Base-by-base conservation (phyloP, 2,797 vertebrate genomes). In the Ibycter americanus region DNA sequence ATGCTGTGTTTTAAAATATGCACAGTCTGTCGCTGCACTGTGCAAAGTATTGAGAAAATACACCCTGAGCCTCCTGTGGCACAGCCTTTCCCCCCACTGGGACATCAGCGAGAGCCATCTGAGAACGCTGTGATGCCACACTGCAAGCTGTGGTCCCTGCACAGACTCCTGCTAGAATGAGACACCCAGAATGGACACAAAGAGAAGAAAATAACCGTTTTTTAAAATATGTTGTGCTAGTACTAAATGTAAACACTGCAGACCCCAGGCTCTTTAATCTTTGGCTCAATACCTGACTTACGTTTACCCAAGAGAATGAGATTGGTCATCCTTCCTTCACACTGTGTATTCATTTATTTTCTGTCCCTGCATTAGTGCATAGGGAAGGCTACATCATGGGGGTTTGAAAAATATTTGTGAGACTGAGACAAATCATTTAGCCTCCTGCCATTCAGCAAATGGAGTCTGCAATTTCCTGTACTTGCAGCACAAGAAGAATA, bases 381-480 rank as follows among this genome's bases (percentile, higher is more conserved):
- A 10, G 47, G 36, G 76, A 71, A 78, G 58, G 70, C 46, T 79
- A 42, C 90, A 32, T 13, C 77, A 62, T 59, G 62, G 20, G 54
- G 36, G 34, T 13, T 51, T 81, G 62, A 83, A 68, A 84, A 88
- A 40, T 76, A 66, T 42, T 95, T 56, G 34, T 63, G 68, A 82
- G 83, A 22, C 68, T n/a, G 56, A 95, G 58, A 87, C 73, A 89
- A 93, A 87, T 77, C 81, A 42, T 70, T 79, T 71, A 76, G 66
- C 79, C 94, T 94, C 96, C 95, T 70, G 66, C 81, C 17, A 29
- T 55, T 90, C 34, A 59, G 89, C 80, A 90, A 94, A 96, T 70
- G 93, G 83, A 92, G 34, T 40, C 90, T 87, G 90, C 58, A 85
- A 96, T 94, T 95, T 95, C 95, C 93, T 95, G 81, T 54, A 12